These are phyloP conservation scores for Podarcis lilfordi DNA, from an alignment of 2,797 vertebrate genomes.

Conservation along the genomic window DNA sequence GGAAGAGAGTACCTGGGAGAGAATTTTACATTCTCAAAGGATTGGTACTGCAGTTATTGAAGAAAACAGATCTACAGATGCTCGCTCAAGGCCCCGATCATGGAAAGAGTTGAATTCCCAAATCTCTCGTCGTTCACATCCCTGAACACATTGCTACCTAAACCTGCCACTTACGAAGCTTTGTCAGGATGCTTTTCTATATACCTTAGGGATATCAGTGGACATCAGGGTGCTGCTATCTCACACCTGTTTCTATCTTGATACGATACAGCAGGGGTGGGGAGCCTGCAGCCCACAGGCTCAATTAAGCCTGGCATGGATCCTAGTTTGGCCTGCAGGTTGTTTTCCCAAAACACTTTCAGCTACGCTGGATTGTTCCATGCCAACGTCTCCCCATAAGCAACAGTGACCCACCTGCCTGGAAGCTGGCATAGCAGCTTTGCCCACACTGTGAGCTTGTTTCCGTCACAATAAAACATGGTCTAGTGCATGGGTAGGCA, in stretches of 20 bases:
- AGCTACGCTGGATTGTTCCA: too few relatives aligned
- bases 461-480: too few relatives aligned
- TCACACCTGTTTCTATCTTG: background rate
- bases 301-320: too few relatives aligned
- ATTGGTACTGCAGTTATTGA: background rate
- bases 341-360: too few relatives aligned
- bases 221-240: background rate
- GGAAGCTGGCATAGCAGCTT: background rate
- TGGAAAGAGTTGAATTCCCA: background rate
- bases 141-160: background rate
- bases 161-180: background rate
- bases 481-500: too few relatives aligned
- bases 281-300: too few relatives aligned
- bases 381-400: too few relatives aligned
- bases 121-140: background rate
- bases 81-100: background rate
- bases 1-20: constrained; percentile 11
- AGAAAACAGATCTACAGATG: background rate
- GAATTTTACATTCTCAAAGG: constrained; percentile 44
- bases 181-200: background rate
- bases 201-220: background rate
- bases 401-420: too few relatives aligned
- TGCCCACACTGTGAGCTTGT: too few relatives aligned
- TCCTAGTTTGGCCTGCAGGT: too few relatives aligned
- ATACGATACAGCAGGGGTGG: background rate